phyloP scores from a whole-genome alignment of 2,113 vertebrate species.

The Todiramphus saurophagus region DNA sequence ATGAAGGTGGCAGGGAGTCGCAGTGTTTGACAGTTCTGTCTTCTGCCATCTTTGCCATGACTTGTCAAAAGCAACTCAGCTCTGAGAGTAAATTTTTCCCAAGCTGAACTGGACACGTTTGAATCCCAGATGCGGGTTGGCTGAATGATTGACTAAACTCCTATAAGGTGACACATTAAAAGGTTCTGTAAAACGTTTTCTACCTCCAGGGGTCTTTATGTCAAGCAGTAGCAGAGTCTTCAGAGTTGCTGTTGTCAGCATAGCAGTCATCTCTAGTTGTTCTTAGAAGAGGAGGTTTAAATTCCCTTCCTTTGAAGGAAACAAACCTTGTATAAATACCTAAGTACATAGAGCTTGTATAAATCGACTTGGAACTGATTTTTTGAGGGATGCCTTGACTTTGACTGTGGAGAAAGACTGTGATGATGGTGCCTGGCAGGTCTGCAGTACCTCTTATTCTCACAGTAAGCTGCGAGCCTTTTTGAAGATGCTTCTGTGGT shows the following conservation, averaged over 20 bases:
- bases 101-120: background rate
- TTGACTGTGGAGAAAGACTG: background rate
- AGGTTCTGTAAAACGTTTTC: background rate
- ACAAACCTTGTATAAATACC: background rate
- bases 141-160: background rate
- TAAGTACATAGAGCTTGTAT: background rate
- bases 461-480: background rate
- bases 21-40: background rate
- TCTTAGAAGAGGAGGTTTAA: background rate
- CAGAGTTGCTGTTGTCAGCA: background rate
- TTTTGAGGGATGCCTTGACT: background rate
- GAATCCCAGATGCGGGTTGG: background rate
- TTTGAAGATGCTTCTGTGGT: background rate
- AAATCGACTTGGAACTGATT: background rate
- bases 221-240: background rate
- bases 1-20: background rate
- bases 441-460: background rate
- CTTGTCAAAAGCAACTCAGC: background rate
- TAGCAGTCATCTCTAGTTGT: background rate
- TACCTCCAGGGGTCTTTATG: background rate
- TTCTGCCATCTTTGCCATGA: background rate
- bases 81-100: background rate
- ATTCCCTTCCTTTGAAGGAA: background rate
- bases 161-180: background rate
- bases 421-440: background rate